Base-by-base conservation (phyloP, 2,888 invertebrate species). In the Drepana falcataria region DNA sequence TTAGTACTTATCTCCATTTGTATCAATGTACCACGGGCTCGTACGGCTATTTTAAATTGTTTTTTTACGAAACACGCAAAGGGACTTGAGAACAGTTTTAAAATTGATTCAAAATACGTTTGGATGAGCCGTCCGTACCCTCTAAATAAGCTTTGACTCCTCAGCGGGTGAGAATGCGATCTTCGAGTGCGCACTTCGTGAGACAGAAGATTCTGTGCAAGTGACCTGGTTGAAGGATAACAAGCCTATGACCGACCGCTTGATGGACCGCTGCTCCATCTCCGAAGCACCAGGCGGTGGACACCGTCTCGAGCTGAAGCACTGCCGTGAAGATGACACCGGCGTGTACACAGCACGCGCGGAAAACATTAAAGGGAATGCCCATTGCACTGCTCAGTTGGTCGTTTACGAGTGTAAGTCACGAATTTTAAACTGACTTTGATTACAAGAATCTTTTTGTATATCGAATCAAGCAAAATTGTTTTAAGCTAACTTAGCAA, bases 281-380 rank as follows among this genome's bases (percentile, higher is more conserved):
- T 92, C 93, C 4, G 92, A 92, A 53, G 91, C 92, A 9, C 88
- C 92, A 35, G 91, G 92, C 40, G 92, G 92, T 55, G 79, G 81
- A 2, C 95, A 95, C 81, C 94, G 93, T 55, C 89, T 98, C 65
- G 93, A 94, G 68, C 93, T 96, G 62, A 93, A 94, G 71, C 95
- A 96, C 79, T 95, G 95, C 69, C 88, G 92, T 59, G 93, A 95
- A 68, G 93, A 93, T 37, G 98, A 98, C 83, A 93, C 94, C n/a
- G 98, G 97, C 52, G 93, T 96, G 48, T 99, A 99, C 82, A 96
- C 97, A 0, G 97, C 97, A 49, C 94, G 96, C 61, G 98, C 98
- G 34, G 94, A 95, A 57, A 97, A 97, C 75, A 91, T 92, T 35
- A 93, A 94, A 56, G 97, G 97, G 59, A 95, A 95, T 69, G 92